phyloP scores from a whole-genome alignment of 2,888 invertebrate genomes.

The Lasioglossum zephyrum region DNA sequence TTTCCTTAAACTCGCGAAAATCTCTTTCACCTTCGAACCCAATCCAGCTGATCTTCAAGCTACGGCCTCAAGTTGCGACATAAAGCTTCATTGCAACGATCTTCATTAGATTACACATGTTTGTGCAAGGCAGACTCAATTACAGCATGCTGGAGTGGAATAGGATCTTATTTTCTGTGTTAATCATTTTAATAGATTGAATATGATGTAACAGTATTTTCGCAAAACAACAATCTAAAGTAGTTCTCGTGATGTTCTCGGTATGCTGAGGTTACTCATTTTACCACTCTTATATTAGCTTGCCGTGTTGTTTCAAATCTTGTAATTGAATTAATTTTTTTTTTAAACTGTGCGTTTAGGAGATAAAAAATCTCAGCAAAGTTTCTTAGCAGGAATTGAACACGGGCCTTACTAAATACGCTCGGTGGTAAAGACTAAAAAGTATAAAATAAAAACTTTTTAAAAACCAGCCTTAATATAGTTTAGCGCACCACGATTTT shows the following conservation, averaged over 20 bases:
- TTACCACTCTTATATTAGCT: no score
- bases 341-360: no score
- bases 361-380: no score
- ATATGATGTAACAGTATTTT: no score
- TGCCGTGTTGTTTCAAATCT: no score
- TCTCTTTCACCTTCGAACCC: neutral
- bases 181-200: neutral
- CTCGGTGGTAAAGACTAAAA: no score
- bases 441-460: no score
- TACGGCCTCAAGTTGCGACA: neutral
- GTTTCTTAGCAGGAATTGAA: no score
- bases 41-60: neutral
- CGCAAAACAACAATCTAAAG: neutral
- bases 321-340: no score
- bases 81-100: neutral
- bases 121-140: neutral
- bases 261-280: neutral
- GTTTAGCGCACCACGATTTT: no score
- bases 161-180: neutral
- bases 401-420: no score
- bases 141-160: neutral
- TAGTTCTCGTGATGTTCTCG: neutral
- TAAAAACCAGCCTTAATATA: no score
- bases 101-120: neutral
- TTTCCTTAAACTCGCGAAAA: slow-evolving; percentile 2